phyloP scores from a whole-genome alignment of 1,140 invertebrate species.

The Vanessa tameamea region DNA sequence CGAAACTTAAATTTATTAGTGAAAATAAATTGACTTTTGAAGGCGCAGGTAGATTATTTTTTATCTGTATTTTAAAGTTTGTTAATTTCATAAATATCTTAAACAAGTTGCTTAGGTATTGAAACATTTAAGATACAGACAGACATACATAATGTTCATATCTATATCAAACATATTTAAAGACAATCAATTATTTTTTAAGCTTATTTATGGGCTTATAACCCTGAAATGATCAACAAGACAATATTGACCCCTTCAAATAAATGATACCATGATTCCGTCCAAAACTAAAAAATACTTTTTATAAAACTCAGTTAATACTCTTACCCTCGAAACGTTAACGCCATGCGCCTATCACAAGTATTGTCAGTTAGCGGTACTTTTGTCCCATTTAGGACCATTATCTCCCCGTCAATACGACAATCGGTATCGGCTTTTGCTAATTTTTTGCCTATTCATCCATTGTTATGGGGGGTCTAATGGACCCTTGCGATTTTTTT shows the following conservation, averaged over 20 bases:
- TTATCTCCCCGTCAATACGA: constrained; percentile 45
- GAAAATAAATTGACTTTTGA: constrained; percentile 33
- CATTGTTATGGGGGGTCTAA: constrained; percentile 62
- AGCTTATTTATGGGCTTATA: no score
- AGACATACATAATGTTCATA: no score
- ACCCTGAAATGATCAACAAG: no score
- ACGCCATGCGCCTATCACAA: constrained; percentile 40
- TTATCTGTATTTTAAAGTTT: background rate
- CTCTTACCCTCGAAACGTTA: constrained; percentile 10
- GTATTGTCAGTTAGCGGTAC: constrained; percentile 29
- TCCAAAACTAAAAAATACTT: background rate
- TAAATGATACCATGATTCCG: no score
- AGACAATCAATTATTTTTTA: no score
- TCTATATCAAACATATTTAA: no score
- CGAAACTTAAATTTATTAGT: constrained; percentile 19
- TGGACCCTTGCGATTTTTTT: constrained; percentile 55
- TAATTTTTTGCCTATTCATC: constrained; percentile 58
- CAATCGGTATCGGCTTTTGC: constrained; percentile 52
- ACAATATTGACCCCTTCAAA: no score
- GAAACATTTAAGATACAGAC: no score
- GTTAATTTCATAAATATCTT: background rate
- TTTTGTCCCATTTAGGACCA: constrained; percentile 25
- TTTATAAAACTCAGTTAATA: background rate
- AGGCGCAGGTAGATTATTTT: constrained; percentile 31
- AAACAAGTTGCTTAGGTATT: background rate